Evolutionary conservation across 2,888 invertebrate species (phyloP).

Genomic region (Physocephala rufipes): DNA sequence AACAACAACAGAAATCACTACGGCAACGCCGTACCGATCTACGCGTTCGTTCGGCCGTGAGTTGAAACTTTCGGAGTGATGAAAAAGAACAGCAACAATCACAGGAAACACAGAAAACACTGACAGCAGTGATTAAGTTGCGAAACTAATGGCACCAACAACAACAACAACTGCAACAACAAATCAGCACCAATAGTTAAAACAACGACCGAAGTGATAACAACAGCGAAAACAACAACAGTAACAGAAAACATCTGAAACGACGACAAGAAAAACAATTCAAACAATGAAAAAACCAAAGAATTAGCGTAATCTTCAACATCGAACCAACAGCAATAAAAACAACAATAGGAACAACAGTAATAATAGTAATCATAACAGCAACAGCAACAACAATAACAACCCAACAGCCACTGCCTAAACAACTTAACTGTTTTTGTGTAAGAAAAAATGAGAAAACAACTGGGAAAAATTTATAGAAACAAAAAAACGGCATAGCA

Average conservation of each 20-base stretch:
- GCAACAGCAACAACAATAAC: slow-evolving; percentile 3
- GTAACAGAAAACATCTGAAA: neutral
- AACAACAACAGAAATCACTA: no score
- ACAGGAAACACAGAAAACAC: neutral
- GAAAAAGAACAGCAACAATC: slow-evolving; percentile 7
- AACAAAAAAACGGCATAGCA: no score
- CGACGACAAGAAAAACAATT: neutral
- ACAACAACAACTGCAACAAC: neutral
- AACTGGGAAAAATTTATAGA: no score
- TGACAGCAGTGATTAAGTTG: neutral
- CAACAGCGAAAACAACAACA: slow-evolving; percentile 9
- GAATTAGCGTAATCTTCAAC: no score
- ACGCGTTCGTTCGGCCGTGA: neutral
- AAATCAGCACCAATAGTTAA: neutral
- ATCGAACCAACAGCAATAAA: neutral
- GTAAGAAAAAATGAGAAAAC: no score
- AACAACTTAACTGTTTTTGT: no score
- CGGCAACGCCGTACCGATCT: neutral
- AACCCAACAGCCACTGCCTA: no score
- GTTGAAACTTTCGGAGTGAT: no score
- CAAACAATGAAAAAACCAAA: no score
- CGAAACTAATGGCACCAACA: neutral
- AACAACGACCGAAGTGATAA: neutral
- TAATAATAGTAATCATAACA: neutral
- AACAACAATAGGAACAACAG: neutral